These are phyloP conservation scores for Enteromius treurensis DNA, from an alignment of 2,797 vertebrate species.

Conservation along the genomic window DNA sequence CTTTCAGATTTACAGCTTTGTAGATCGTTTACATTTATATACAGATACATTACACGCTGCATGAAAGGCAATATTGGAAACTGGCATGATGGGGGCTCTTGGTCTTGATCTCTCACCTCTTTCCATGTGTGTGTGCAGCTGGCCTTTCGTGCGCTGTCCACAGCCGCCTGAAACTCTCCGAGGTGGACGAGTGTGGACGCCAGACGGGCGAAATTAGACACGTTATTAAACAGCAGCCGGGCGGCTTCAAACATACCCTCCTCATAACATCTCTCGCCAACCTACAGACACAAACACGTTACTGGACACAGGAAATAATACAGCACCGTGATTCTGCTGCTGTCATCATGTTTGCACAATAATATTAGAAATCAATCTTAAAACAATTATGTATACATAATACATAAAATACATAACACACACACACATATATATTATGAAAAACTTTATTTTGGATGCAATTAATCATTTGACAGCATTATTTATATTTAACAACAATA, in stretches of 20 bases:
- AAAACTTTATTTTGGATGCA: too few relatives aligned
- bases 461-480: too few relatives aligned
- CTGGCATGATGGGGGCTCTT: too few relatives aligned
- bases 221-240: constrained; percentile 87
- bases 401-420: too few relatives aligned
- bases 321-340: not conserved
- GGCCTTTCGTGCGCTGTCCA: constrained; percentile 91
- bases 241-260: constrained; percentile 91
- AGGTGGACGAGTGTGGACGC: constrained; percentile 91
- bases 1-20: too few relatives aligned
- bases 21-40: too few relatives aligned
- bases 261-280: constrained; percentile 90
- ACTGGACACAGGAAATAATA: not conserved
- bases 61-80: too few relatives aligned
- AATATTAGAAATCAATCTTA: not conserved
- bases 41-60: too few relatives aligned
- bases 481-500: too few relatives aligned
- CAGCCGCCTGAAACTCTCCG: constrained; percentile 90
- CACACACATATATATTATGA: too few relatives aligned
- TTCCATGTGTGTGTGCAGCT: constrained; percentile 92
- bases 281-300: constrained; percentile 69
- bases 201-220: constrained; percentile 89
- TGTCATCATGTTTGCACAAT: not conserved
- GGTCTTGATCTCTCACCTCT: constrained; percentile 75
- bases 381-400: too few relatives aligned